Evolutionary conservation across 2,797 vertebrate species (phyloP).

Genomic region (Dallia pectoralis): DNA sequence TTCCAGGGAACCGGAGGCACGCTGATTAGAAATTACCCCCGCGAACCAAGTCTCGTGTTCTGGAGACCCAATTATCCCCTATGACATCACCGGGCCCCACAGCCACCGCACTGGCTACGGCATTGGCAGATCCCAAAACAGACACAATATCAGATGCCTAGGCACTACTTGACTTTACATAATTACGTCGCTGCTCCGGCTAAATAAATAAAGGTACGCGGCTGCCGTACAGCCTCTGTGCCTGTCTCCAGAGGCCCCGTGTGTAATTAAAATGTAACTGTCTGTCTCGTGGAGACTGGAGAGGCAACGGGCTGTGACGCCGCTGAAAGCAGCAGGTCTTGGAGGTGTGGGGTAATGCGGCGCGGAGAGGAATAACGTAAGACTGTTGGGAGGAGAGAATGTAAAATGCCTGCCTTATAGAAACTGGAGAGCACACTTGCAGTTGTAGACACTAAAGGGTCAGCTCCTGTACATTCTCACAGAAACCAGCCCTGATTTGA

Average conservation of each 20-base stretch:
- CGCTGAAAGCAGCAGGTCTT: background rate
- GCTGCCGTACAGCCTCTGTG: background rate
- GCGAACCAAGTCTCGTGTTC: background rate
- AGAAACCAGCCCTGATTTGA: background rate
- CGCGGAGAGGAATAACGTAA: background rate
- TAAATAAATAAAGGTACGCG: conserved; percentile 17
- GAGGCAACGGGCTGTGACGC: background rate
- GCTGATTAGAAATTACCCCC: background rate
- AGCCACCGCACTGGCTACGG: background rate
- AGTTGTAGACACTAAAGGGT: no score
- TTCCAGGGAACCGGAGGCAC: conserved; percentile 4
- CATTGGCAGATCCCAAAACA: conserved; percentile 11
- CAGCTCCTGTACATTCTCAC: background rate
- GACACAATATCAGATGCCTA: conserved; percentile 7
- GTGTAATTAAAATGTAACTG: conserved; percentile 33
- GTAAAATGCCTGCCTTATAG: background rate
- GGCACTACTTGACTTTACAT: conserved; percentile 23
- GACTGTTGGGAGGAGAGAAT: background rate
- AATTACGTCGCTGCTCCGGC: conserved; percentile 17
- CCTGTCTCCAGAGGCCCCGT: conserved; percentile 17
- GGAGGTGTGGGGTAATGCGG: background rate
- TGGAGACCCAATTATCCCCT: conserved; percentile 13
- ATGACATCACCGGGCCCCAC: background rate
- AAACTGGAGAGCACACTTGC: background rate
- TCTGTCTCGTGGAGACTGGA: conserved; percentile 22